Conservation (phyloP, 2,797 vertebrate species). For the Aldrovandia affinis region DNA sequence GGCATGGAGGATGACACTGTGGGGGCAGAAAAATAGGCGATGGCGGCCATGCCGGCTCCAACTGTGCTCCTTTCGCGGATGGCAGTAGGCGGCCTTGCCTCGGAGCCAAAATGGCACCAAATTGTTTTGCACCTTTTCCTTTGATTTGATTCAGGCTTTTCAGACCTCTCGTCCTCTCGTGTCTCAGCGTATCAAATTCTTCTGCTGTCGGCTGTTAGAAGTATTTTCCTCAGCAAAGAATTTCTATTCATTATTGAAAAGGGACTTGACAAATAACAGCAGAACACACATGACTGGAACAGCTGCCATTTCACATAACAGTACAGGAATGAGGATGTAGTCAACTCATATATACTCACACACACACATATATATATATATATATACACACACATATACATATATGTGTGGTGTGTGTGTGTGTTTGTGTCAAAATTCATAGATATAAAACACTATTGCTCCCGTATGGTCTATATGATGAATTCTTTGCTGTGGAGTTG, state of each 20-base stretch:
- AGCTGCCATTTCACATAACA: slow-evolving; percentile 82
- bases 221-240: slow-evolving; percentile 41
- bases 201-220: not conserved
- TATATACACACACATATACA: not conserved
- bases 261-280: slow-evolving; percentile 56
- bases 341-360: slow-evolving; percentile 59
- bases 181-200: not conserved
- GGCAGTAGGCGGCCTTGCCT: not conserved
- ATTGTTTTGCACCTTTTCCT: not conserved
- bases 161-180: slow-evolving; percentile 6
- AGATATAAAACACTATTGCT: slow-evolving; percentile 68
- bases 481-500: slow-evolving; percentile 68
- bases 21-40: not conserved
- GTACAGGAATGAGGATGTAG: slow-evolving; percentile 71
- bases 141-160: not conserved
- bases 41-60: slow-evolving; percentile 24
- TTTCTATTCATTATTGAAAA: slow-evolving; percentile 20
- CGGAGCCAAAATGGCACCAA: slow-evolving; percentile 10
- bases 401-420: not conserved
- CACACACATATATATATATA: slow-evolving; percentile 66
- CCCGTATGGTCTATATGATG: slow-evolving; percentile 68
- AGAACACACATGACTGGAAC: slow-evolving; percentile 75
- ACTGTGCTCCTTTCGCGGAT: not conserved
- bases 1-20: not conserved
- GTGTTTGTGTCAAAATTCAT: not conserved